Conservation (phyloP, 2,113 vertebrate genomes). For the Stegostoma tigrinum region DNA sequence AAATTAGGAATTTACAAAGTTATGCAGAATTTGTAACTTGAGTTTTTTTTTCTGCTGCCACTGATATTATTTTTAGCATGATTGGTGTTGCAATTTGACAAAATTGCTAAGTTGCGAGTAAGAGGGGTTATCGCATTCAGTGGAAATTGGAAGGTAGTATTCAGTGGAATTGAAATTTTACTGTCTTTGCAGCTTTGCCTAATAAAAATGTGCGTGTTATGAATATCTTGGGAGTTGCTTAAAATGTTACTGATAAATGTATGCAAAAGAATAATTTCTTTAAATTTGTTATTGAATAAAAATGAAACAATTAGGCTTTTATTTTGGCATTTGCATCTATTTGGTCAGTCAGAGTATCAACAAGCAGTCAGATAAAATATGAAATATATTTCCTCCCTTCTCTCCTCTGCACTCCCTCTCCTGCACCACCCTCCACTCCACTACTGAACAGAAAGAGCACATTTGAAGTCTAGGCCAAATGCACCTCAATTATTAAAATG, state of each 20-base stretch:
- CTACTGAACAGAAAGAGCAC: background rate
- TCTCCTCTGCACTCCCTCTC: too few relatives aligned
- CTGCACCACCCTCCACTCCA: background rate
- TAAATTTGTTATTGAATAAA: background rate
- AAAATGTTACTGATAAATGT: background rate
- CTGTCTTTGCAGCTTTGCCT: background rate
- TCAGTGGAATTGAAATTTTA: background rate
- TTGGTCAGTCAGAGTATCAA: background rate
- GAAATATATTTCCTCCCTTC: too few relatives aligned
- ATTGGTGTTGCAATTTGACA: background rate
- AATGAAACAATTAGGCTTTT: background rate
- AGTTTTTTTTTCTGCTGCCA: conserved; percentile 11
- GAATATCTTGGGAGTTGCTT: background rate
- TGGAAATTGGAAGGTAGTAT: background rate
- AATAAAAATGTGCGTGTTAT: background rate
- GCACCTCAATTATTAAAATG: too few relatives aligned
- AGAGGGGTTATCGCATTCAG: background rate
- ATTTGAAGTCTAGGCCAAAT: background rate
- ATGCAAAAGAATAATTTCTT: background rate
- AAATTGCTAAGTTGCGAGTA: background rate
- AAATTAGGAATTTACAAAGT: background rate
- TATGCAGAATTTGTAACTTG: background rate
- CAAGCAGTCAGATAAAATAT: background rate
- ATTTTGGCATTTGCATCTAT: background rate
- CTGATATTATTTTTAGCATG: background rate